Evolutionary conservation across 2,113 vertebrate genomes (phyloP), one percentile per base, ranked within the genome.

Genomic region (Callionymus lyra): DNA sequence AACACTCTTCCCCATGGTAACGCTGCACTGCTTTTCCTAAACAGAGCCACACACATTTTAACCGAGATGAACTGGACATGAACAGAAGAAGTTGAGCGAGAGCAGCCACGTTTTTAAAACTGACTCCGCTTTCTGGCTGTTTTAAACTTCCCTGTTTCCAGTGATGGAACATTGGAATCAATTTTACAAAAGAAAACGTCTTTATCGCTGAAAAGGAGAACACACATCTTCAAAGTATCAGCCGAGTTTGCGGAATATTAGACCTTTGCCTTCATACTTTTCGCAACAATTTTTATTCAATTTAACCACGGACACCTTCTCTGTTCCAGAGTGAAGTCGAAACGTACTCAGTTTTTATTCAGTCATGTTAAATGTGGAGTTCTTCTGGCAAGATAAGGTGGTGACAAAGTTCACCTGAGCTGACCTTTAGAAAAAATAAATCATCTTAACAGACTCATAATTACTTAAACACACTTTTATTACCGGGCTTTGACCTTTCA

Each of bases 1-100:
- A 32, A 38, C 53, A 56, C 31, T 8, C 37, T 63, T 75, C 67
- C 39, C 72, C 56, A 67, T 77, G 56, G 77, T 63, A 76, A 82
- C 78, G 48, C 6, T 41, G 45, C 47, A 56, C 55, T 33, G 15
- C 21, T 68, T 81, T 78, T 77, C 77, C 72, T 19, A 83, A 84
- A 82, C 73, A 80, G 32, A 36, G 14, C 57, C 44, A 52, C 59
- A 57, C 38, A 14, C 44, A 16, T 39, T 38, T 42, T 21, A 47
- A 52, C 38, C 71, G 67, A 43, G 70, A 67, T 35, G 17, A 41
- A 73, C 65, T 47, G 33, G 19, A 61, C 57, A 38, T 55, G 53
- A 63, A 56, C 62, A 70, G 63, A 63, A 53, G 52, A 56, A 48
- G 27, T 47, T 47, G 65, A 50, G 44, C 61, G 60, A 64, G 61